Evolutionary conservation across 1,140 invertebrate genomes (phyloP).

Genomic region (Elysia chlorotica): DNA sequence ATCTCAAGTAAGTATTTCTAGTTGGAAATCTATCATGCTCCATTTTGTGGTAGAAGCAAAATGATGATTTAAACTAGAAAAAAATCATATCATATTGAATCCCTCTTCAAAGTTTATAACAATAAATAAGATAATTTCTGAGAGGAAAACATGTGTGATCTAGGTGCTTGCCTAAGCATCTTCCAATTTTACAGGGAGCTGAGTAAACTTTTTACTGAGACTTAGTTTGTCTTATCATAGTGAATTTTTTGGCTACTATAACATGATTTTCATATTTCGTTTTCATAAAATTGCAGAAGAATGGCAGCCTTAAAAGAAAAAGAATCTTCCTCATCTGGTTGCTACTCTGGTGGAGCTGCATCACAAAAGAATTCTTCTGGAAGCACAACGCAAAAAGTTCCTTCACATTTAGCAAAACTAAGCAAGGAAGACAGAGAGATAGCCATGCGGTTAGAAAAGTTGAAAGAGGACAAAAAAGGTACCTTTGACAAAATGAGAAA

Average conservation of each 20-base stretch:
- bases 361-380: background rate
- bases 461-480: slow-evolving; percentile 32
- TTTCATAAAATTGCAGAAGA: too few species aligned
- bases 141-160: background rate
- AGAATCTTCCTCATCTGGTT: slow-evolving; percentile 13
- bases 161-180: background rate
- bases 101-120: background rate
- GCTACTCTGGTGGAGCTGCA: background rate
- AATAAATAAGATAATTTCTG: background rate
- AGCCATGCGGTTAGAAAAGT: slow-evolving; percentile 44
- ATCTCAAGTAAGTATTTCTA: slow-evolving; percentile 35
- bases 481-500: too few species aligned
- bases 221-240: background rate
- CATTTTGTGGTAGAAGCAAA: background rate
- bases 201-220: background rate
- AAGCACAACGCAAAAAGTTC: background rate
- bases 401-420: slow-evolving; percentile 23
- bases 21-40: background rate
- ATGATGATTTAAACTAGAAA: background rate
- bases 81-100: background rate
- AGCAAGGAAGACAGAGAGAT: slow-evolving; percentile 46
- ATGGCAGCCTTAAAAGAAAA: slow-evolving; percentile 38
- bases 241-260: background rate
- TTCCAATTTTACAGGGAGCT: background rate
- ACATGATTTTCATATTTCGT: too few species aligned